Base-by-base conservation (phyloP, 2,888 invertebrate species). In the Tetranychus truncatus region DNA sequence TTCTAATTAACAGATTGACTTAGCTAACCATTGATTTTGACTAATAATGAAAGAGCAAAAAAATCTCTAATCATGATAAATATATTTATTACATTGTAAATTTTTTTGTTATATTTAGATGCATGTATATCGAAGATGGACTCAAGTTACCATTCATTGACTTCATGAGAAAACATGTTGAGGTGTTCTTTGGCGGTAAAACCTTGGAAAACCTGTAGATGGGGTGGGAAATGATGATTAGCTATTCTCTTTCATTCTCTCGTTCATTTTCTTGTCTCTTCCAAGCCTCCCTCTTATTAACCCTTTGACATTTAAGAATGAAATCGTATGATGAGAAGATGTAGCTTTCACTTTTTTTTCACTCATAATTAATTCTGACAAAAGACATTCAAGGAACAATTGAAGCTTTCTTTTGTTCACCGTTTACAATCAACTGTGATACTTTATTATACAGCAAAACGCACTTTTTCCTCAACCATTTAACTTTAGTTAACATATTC, bases 141-240 rank as follows among this genome's bases (percentile, higher is more conserved):
- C 55, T 55, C 55, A 55, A 55, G 55, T 55, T 55, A 55, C 55
- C 55, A 55, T 55, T 55, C 55, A 55, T 55, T 55, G 55, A 55
- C 55, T 55, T 55, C 55, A 55, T 55, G 55, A 15, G 15, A 55
- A 9, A 15, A 15, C 15, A 55, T 15, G 9, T 15, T 55, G 15
- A 55, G 55, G 55, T 55, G 55, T 55, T 55, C 55, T 15, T 55
- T 55, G 55, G 55, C 55, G 55, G 55, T 55, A 55, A 55, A 55
- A 55, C 55, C 55, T 55, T 55, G 55, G 15, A 55, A 55, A 55
- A 55, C 55, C 55, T 55, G 55, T 55, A 55, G 15, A 15, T 9
- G 15, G 55, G 55, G 15, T 55, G 55, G 15, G 55, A 55, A 55
- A 55, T 3, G 15, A 55, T 55, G 11, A 55, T 34, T 34, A 34